These are phyloP conservation scores for Drosophila micromelanica DNA, from an alignment of 1,140 invertebrate species.

Conservation along the genomic window DNA sequence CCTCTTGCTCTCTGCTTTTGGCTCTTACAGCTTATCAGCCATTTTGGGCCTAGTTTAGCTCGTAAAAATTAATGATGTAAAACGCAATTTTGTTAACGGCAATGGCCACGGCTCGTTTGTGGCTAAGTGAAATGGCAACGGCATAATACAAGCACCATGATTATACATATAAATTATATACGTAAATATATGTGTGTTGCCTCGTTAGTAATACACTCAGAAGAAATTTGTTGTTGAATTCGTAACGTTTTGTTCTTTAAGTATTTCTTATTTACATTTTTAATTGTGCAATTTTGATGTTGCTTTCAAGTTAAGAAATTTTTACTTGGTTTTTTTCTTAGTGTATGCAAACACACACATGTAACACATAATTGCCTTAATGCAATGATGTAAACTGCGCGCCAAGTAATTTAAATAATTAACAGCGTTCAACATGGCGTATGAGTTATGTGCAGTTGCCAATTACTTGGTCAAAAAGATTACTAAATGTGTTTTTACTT, in stretches of 20 bases:
- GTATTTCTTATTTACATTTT: no score
- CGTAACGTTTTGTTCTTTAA: no score
- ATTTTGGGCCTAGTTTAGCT: conserved; percentile 77
- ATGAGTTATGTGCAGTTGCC: conserved; percentile 52
- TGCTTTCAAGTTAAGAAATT: no score
- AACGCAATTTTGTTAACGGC: conserved; percentile 82
- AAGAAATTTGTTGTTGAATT: no score
- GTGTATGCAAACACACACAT: conserved; percentile 8
- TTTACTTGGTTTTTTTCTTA: no score
- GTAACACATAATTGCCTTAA: conserved; percentile 67
- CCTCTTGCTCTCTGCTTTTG: conserved; percentile 14
- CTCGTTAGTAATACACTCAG: conserved; percentile 47
- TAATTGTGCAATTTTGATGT: no score
- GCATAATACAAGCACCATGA: conserved; percentile 54
- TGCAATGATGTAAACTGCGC: conserved; percentile 48
- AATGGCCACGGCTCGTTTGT: conserved; percentile 80
- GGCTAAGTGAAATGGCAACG: conserved; percentile 81
- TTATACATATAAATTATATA: conserved; percentile 25
- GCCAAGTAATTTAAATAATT: conserved; percentile 73
- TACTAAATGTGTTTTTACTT: conserved; percentile 34
- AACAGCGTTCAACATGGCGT: conserved; percentile 67
- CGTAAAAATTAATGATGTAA: conserved; percentile 83
- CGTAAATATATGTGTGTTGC: conserved; percentile 21
- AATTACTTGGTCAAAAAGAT: conserved; percentile 50
- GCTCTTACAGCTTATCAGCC: conserved; percentile 63